Evolutionary conservation across 64 coral and sea anemone species (phyloP), one percentile per base, ranked within the genome.

Genomic region (Stichodactyla helianthus): DNA sequence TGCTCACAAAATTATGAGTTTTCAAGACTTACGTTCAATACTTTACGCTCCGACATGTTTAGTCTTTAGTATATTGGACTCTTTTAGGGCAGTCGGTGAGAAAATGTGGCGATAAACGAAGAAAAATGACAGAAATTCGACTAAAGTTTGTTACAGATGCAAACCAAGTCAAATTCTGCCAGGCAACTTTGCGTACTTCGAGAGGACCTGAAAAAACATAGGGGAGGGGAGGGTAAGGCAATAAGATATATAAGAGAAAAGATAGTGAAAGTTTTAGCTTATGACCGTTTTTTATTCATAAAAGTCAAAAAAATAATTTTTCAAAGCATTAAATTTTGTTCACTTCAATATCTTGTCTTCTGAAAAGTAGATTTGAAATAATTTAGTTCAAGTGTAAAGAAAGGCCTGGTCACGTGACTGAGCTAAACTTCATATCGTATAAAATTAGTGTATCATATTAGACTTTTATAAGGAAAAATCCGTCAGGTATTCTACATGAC

Each of bases 11-110:
- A 56, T 59, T 82, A 1, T 26, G 6, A 14, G 8, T 50, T 2
- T 54, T 81, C 51, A 51, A 53, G 35, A 99, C 97, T 99, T 93
- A 99, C 97, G 63, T 99, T 99, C 31, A 99, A 62, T 12, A 99
- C 97, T 86, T 99, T 99, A 11, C 97, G 89, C 78, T 99, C 97
- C 60, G 97, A 94, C 97, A 99, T 99, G 88, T 95, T 91, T 50
- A 51, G 27, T 15, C 82, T 28, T 1, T 14, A 50, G 35, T 82
- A 18, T 58, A 16, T 50, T 51, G 6, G 19, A 17, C 64, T 35
- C 52, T 58, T 85, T 71, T 51, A 51, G 2, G 15, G 31, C 63
- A 53, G 23, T 86, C 12, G 62, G 22, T 19, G 50, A 20, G 6
- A 52, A 51, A 52, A 86, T 51, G 51, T 11, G 14, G 7, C 18